These are phyloP conservation scores for Coryphaenoides rupestris DNA, from an alignment of 2,113 vertebrate species.

Conservation along the genomic window DNA sequence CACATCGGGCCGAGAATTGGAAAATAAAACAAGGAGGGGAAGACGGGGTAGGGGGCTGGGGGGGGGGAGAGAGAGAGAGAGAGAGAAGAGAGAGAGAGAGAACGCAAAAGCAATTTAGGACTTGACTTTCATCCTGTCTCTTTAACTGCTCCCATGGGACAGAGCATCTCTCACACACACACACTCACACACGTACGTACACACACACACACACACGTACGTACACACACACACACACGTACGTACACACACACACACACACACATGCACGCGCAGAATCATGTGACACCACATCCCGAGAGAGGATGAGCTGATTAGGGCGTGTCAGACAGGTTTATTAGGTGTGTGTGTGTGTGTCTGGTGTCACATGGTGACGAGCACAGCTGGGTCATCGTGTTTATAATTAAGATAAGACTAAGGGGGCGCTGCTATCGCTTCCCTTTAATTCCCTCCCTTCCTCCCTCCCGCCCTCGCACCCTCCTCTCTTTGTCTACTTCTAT, in stretches of 20 bases:
- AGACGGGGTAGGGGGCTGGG: not conserved
- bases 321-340: constrained; percentile 58
- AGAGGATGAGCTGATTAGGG: constrained; percentile 49
- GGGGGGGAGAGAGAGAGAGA: not conserved
- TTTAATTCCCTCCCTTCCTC: constrained; percentile 11
- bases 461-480: not conserved
- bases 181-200: constrained; percentile 1
- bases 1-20: too few species aligned
- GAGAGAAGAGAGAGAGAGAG: constrained; percentile 10
- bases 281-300: constrained; percentile 6
- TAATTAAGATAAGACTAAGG: constrained; percentile 57
- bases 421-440: constrained; percentile 39
- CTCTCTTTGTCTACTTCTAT: not conserved
- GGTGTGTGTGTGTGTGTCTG: constrained; percentile 14
- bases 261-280: constrained; percentile 11
- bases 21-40: not conserved
- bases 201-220: constrained; percentile 8
- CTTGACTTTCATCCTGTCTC: constrained; percentile 21
- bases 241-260: constrained; percentile 2
- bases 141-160: constrained; percentile 51
- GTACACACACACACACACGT: constrained; percentile 1
- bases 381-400: constrained; percentile 59
- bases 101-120: constrained; percentile 52
- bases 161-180: constrained; percentile 1
- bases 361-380: constrained; percentile 22